Percentiles rank a stretch among this genome's conserved stretches.
These are phyloP conservation scores for Lycaon pictus DNA, from an alignment of 2,113 vertebrate species.

Conservation along the genomic window DNA sequence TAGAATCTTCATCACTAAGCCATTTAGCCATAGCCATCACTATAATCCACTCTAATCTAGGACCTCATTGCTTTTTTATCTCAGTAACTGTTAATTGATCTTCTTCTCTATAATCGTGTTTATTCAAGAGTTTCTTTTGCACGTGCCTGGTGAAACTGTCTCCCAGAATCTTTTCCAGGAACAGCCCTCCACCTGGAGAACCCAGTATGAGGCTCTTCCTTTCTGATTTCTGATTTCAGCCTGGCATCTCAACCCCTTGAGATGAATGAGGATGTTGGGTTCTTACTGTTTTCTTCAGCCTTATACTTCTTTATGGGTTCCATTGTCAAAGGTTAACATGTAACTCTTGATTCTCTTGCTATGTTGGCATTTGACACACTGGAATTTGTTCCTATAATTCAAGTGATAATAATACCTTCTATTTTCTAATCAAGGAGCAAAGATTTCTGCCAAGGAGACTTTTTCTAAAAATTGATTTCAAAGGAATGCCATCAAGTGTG, in stretches of 20 bases:
- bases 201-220: background rate
- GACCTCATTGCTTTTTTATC: conserved; percentile 8
- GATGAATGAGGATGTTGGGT: background rate
- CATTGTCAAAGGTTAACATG: conserved; percentile 15
- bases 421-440: conserved; percentile 50
- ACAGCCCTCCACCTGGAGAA: background rate
- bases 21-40: background rate
- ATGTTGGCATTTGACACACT: conserved; percentile 1
- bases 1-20: conserved; percentile 19
- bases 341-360: conserved; percentile 10
- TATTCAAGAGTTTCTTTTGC: background rate
- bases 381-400: conserved; percentile 24
- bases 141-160: background rate
- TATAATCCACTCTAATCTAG: background rate
- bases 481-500: background rate
- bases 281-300: background rate
- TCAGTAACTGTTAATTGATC: conserved; percentile 10
- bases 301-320: background rate
- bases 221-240: background rate
- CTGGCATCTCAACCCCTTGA: background rate
- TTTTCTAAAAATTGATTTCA: conserved; percentile 36
- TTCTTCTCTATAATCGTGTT: background rate
- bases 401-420: conserved; percentile 20
- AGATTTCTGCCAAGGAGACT: background rate
- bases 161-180: background rate